Percentiles rank a stretch among this genome's conserved stretches.
Evolutionary conservation across 1,140 invertebrate genomes (phyloP).

Genomic region (Procambarus virginalis): DNA sequence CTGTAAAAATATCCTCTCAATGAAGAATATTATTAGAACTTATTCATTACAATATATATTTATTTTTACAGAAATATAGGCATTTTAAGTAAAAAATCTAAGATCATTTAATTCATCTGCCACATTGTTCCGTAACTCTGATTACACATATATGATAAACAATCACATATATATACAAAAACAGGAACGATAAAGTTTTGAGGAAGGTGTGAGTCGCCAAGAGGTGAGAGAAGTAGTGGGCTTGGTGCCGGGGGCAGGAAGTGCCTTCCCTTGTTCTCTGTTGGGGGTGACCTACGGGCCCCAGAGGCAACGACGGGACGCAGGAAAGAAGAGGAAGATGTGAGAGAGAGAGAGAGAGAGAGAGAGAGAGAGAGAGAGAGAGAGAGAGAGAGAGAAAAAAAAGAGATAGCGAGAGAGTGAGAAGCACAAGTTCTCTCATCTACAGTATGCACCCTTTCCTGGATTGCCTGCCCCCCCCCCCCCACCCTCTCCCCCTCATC

Average conservation of each 20-base stretch:
- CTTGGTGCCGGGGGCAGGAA: not conserved
- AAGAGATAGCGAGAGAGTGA: not conserved
- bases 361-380: not conserved
- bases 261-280: not conserved
- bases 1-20: too few species aligned
- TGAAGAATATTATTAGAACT: too few species aligned
- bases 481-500: not conserved
- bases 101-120: too few species aligned
- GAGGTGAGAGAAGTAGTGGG: not conserved
- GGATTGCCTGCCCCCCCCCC: not conserved
- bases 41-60: too few species aligned
- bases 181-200: not conserved
- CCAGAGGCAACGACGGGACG: not conserved
- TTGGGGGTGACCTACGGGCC: not conserved
- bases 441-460: not conserved
- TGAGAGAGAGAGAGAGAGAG: not conserved
- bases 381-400: not conserved
- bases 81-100: too few species aligned
- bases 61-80: too few species aligned
- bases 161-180: not conserved
- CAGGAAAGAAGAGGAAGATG: too few species aligned
- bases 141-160: too few species aligned
- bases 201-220: not conserved
- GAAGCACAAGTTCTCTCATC: not conserved
- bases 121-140: too few species aligned